phyloP scores from a whole-genome alignment of 2,113 vertebrate species.

The Formicarius rufipectus region DNA sequence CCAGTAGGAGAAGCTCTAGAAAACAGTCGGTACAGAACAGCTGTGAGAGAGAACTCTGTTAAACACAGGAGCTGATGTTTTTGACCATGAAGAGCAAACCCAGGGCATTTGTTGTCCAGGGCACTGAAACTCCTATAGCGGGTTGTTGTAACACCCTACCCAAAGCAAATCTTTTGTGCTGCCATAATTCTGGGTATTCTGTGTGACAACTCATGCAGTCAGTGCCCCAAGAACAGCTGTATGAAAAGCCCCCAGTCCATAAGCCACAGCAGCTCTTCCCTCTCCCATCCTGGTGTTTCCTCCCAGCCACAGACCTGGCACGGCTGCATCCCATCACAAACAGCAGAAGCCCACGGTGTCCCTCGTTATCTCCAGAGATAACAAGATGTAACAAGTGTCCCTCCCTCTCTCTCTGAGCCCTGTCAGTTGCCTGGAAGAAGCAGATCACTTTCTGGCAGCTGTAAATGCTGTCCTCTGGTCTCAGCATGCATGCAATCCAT shows the following conservation, averaged over 20 bases:
- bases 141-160: background rate
- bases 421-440: background rate
- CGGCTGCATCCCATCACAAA: background rate
- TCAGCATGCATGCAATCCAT: background rate
- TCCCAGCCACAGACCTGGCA: background rate
- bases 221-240: background rate
- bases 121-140: background rate
- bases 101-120: background rate
- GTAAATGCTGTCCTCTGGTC: background rate
- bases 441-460: background rate
- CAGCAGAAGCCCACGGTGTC: background rate
- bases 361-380: constrained; percentile 7
- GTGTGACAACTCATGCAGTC: background rate
- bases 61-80: background rate
- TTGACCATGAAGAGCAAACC: background rate
- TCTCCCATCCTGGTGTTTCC: background rate
- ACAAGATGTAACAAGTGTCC: background rate
- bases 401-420: background rate
- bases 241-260: background rate
- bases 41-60: background rate
- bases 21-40: background rate
- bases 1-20: background rate
- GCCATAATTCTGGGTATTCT: background rate
- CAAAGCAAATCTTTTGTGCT: background rate
- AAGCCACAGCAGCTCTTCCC: background rate